Evolutionary conservation across 2,797 vertebrate species (phyloP).

Genomic region (Hylomyscus alleni): DNA sequence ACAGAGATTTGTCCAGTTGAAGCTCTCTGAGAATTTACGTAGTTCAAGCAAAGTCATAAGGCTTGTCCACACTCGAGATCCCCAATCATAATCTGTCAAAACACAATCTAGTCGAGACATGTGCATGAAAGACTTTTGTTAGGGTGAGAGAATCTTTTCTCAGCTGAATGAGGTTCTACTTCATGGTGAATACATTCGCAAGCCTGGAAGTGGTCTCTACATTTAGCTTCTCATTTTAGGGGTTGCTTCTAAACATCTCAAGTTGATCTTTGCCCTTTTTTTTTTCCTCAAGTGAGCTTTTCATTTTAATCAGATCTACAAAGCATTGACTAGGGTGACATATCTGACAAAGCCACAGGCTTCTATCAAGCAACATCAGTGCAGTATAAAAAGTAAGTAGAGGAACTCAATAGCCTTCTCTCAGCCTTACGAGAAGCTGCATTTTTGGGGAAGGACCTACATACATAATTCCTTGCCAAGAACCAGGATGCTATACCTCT

Average conservation of each 20-base stretch:
- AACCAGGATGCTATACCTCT: not conserved
- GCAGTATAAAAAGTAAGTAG: slow-evolving; percentile 51
- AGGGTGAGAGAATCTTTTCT: not conserved
- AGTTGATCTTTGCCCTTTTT: slow-evolving; percentile 10
- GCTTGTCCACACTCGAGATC: not conserved
- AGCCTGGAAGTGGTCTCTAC: not conserved
- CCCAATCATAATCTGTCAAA: too few relatives aligned
- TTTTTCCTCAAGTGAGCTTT: slow-evolving; percentile 40
- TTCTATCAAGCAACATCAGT: slow-evolving; percentile 75
- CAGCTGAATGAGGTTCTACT: too few relatives aligned
- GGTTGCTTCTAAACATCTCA: slow-evolving; percentile 5
- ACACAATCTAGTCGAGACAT: too few relatives aligned
- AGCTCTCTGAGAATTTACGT: not conserved
- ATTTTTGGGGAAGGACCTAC: not conserved
- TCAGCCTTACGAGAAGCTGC: not conserved
- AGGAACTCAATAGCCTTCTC: slow-evolving; percentile 48
- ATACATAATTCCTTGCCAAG: not conserved
- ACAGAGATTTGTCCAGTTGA: not conserved
- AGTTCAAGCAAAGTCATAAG: not conserved
- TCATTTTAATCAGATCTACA: slow-evolving; percentile 71
- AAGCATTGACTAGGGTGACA: slow-evolving; percentile 69
- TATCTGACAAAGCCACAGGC: slow-evolving; percentile 80
- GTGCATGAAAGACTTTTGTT: not conserved
- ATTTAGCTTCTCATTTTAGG: not conserved
- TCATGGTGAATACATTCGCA: not conserved